Conservation (phyloP, 1,140 invertebrate species). For the Nasonia vitripennis region DNA sequence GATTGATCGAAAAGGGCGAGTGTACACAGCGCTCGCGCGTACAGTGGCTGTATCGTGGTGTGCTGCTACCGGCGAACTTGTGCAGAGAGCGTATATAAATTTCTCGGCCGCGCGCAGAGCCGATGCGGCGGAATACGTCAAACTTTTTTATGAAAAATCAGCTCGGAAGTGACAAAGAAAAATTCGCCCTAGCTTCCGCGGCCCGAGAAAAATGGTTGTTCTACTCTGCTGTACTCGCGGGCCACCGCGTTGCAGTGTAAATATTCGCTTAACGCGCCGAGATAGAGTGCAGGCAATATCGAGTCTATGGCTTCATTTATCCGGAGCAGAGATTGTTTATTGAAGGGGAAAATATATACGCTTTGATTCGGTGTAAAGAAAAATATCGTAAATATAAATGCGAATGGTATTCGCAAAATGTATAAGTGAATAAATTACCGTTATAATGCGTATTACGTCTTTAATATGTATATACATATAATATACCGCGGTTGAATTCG, state of each 20-base stretch:
- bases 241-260: neutral
- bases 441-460: too few relatives aligned
- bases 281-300: neutral
- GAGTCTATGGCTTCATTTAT: conserved; percentile 3
- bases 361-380: too few relatives aligned
- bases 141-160: conserved; percentile 32
- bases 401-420: too few relatives aligned
- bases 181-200: neutral
- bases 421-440: too few relatives aligned
- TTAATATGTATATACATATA: too few relatives aligned
- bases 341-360: neutral
- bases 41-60: neutral
- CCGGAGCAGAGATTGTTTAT: conserved; percentile 3
- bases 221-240: neutral
- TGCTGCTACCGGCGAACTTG: neutral
- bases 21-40: neutral
- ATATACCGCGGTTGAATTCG: neutral
- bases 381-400: too few relatives aligned
- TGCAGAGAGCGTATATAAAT: neutral
- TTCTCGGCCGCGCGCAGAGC: neutral
- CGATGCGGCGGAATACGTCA: neutral
- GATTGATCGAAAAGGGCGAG: conserved; percentile 13
- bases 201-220: conserved; percentile 15
- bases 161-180: conserved; percentile 13
- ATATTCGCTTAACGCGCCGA: neutral